A percentile compares a stretch with the other conserved stretches of the same genome.
phyloP scores from a whole-genome alignment of 2,888 invertebrate species.

The Pimpla rufipes region DNA sequence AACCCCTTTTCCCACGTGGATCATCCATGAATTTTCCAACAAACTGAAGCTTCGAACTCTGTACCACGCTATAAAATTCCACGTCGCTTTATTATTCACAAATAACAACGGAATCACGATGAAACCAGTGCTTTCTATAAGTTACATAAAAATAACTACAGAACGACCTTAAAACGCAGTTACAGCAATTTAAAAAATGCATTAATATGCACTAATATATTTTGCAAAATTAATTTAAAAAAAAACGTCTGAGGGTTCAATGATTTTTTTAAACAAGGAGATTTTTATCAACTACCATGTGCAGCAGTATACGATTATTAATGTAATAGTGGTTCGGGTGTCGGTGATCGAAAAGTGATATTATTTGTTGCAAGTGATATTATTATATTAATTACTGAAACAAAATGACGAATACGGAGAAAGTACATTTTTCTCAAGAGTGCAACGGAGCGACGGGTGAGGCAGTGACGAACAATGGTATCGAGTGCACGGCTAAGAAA shows the following conservation, averaged over 20 bases:
- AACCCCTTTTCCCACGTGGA: slow-evolving; percentile 21
- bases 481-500: slow-evolving; percentile 4
- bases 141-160: background rate
- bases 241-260: background rate
- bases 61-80: background rate
- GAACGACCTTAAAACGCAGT: background rate
- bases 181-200: background rate
- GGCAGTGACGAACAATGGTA: slow-evolving; percentile 15
- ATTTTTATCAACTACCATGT: too few species aligned
- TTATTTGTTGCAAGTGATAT: background rate
- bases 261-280: background rate
- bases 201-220: background rate
- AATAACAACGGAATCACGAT: background rate
- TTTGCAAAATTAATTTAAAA: background rate
- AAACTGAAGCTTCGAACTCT: background rate
- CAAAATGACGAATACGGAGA: slow-evolving; percentile 57
- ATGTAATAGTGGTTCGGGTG: background rate
- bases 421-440: slow-evolving; percentile 59
- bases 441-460: slow-evolving; percentile 57
- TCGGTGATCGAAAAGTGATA: slow-evolving; percentile 3
- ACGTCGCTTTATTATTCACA: background rate
- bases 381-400: background rate
- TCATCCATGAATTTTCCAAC: background rate
- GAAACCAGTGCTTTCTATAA: background rate
- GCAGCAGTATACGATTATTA: background rate